Conservation (phyloP, 2,113 vertebrate species). For the Elanus axillaris region DNA sequence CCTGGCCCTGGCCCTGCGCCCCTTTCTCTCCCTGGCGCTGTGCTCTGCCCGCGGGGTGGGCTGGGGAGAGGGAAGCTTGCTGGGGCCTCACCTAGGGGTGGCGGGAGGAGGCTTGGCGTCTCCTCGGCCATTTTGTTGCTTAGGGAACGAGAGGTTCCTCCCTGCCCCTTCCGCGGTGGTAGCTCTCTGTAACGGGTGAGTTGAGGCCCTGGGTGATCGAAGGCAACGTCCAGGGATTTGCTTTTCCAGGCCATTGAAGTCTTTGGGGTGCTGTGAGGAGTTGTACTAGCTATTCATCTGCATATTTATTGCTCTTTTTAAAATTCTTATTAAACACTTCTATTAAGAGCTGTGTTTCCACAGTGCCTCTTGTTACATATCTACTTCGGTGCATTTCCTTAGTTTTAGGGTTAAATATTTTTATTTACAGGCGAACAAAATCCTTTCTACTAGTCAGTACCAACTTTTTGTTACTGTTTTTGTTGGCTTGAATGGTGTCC, state of each 20-base stretch:
- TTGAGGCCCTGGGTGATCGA: fast-evolving
- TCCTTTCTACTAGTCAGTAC: neutral
- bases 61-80: fast-evolving
- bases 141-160: fast-evolving
- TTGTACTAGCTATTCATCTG: neutral
- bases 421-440: neutral
- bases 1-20: fast-evolving
- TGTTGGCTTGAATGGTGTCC: neutral
- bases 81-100: fast-evolving
- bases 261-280: fast-evolving
- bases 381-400: neutral
- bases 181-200: fast-evolving
- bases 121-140: neutral
- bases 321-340: neutral
- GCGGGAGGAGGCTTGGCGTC: neutral
- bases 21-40: neutral
- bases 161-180: fast-evolving
- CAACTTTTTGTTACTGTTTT: neutral
- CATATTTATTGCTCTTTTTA: neutral
- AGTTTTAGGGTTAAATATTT: neutral
- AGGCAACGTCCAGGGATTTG: neutral
- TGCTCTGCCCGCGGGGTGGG: fast-evolving
- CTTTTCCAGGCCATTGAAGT: neutral
- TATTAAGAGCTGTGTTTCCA: fast-evolving
- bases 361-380: fast-evolving